Base-by-base conservation (phyloP, 1,140 invertebrate species). In the Centruroides sculpturatus region DNA sequence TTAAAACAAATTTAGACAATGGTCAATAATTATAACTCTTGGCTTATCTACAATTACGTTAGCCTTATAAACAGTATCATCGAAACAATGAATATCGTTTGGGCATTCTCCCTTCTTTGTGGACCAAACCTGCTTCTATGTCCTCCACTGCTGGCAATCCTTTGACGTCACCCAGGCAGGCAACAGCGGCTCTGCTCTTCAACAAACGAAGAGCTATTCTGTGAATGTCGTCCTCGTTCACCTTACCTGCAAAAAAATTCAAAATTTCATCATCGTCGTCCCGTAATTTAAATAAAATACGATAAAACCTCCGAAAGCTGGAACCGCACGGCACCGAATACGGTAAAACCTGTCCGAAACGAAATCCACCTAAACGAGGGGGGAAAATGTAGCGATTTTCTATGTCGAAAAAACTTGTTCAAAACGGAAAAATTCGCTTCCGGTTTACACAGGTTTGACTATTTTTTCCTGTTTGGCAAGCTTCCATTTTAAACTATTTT, bases 101-200 rank as follows among this genome's bases (percentile, higher is more conserved):
- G 5, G 54, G 12, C 58, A 35, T 46, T 3, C 34, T 4, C 35
- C 34, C 57, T 55, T 62, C 64, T 56, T 59, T 65, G 34, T 47
- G 58, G 9, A 62, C 57, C 3, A 76, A 61, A 47, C 64, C 68
- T 35, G 64, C 56, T 64, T 73, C 69, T 51, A 76, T 72, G 47
- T 73, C 73, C 35, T 67, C 63, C 8, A 69, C 56, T 34, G 64
- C 55, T 5, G 89, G 90, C 60, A 94, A 72, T 60, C 83, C 79
- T 54, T 78, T 73, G 8, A 94, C 78, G 70, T 88, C 82, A 3
- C 91, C 96, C 49, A 94, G 82, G 5, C 89, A 93, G 13, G 92
- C 92, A 35, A 98, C 78, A n/a, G 80, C 70, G 5, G 91, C 89
- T 67, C 85, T 83, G 4, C 84, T 84, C 65, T 78, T 79, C 0